These are phyloP conservation scores for Mystacornis crossleyi DNA, from an alignment of 2,113 vertebrate species.

Conservation along the genomic window DNA sequence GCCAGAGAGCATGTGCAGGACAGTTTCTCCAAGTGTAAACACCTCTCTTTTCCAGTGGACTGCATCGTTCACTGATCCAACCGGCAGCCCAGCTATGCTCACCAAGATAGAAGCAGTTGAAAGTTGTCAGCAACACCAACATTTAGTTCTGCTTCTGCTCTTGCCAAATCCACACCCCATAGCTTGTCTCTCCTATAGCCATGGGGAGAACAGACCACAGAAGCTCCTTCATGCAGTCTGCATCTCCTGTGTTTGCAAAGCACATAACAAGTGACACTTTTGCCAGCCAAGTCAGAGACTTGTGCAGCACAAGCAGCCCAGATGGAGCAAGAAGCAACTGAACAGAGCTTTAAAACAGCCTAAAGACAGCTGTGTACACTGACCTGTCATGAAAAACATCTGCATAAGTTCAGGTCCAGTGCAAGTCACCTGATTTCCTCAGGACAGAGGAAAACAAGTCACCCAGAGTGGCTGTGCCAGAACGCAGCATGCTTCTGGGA, in stretches of 20 bases:
- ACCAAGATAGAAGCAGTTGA: neutral
- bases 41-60: neutral
- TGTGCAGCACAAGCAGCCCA: neutral
- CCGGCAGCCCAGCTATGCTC: neutral
- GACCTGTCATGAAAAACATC: neutral
- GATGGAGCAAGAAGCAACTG: neutral
- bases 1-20: neutral
- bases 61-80: neutral
- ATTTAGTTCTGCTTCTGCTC: neutral
- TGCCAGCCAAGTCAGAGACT: neutral
- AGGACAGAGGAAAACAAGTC: neutral
- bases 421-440: neutral
- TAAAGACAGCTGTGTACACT: neutral
- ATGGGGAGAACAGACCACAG: neutral
- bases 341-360: neutral
- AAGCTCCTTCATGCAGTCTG: neutral
- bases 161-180: neutral
- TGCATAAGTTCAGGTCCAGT: neutral
- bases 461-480: neutral
- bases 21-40: neutral
- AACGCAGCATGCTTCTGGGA: neutral
- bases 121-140: neutral
- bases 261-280: accelerated
- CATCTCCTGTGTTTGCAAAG: neutral
- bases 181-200: neutral